Conservation (phyloP, 2,797 vertebrate species). For the Coregonus sp. region DNA sequence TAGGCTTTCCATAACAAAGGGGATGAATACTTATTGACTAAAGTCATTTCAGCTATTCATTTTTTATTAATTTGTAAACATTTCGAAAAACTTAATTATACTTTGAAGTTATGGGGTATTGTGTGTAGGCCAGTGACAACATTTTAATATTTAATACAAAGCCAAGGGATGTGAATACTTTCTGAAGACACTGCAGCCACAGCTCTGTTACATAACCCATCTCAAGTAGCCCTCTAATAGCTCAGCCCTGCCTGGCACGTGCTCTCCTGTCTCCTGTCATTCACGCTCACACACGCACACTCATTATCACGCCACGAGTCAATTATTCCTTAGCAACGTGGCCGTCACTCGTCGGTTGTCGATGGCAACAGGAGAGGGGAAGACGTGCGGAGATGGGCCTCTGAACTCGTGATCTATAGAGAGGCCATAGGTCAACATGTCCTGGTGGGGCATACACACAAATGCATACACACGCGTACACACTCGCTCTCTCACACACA, state of each 20-base stretch:
- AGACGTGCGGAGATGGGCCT: slow-evolving; percentile 17
- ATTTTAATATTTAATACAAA: too few relatives aligned
- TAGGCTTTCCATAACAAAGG: too few relatives aligned
- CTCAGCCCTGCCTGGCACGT: slow-evolving; percentile 77
- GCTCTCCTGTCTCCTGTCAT: slow-evolving; percentile 27
- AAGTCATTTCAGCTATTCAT: too few relatives aligned
- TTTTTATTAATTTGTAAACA: too few relatives aligned
- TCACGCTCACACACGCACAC: slow-evolving; percentile 6
- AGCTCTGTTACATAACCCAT: slow-evolving; percentile 78
- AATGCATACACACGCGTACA: background rate
- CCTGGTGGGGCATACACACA: background rate
- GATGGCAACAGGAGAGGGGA: slow-evolving; percentile 23
- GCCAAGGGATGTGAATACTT: too few relatives aligned
- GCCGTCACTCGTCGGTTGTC: slow-evolving; percentile 47
- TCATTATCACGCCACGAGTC: slow-evolving; percentile 54
- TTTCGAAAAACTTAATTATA: too few relatives aligned
- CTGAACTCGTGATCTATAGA: slow-evolving; percentile 40
- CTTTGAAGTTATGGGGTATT: too few relatives aligned
- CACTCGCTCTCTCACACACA: background rate
- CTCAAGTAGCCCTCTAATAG: slow-evolving; percentile 80
- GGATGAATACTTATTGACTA: too few relatives aligned
- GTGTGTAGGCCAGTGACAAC: too few relatives aligned
- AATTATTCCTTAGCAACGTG: slow-evolving; percentile 59
- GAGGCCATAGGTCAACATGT: slow-evolving; percentile 46
- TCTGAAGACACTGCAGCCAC: slow-evolving; percentile 65